phyloP scores from a whole-genome alignment of 2,797 vertebrate species.

The Clarias fuscus region DNA sequence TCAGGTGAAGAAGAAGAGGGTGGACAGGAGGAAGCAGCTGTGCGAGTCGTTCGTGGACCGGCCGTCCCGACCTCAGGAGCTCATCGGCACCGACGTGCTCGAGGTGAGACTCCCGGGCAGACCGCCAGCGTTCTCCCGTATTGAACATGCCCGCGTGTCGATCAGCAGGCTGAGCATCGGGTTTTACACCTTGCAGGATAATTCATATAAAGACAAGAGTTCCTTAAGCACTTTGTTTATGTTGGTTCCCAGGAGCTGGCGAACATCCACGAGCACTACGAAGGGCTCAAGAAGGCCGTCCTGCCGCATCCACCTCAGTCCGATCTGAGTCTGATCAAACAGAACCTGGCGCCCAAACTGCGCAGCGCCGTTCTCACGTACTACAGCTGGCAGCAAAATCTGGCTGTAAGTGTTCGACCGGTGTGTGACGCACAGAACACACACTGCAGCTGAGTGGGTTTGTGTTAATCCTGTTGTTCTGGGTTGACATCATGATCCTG shows the following conservation, averaged over 20 bases:
- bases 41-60: constrained; percentile 84
- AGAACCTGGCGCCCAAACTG: constrained; percentile 79
- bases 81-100: constrained; percentile 78
- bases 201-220: background rate
- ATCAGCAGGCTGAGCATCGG: background rate
- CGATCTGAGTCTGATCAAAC: constrained; percentile 76
- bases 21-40: constrained; percentile 38
- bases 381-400: constrained; percentile 80
- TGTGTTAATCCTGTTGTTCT: background rate
- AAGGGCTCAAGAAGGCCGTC: constrained; percentile 79
- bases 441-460: background rate
- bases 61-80: constrained; percentile 78
- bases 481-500: background rate
- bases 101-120: constrained; percentile 75
- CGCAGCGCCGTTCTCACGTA: constrained; percentile 76
- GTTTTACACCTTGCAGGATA: background rate
- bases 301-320: constrained; percentile 63
- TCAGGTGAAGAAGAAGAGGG: constrained; percentile 72
- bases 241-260: constrained; percentile 80
- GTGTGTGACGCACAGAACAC: background rate
- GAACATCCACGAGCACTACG: constrained; percentile 87
- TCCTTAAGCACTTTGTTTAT: too few species aligned
- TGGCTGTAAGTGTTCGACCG: constrained; percentile 62
- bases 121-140: too few species aligned
- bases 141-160: background rate